These are phyloP conservation scores for Fopius arisanus DNA, from an alignment of 1,140 invertebrate species.

Conservation along the genomic window DNA sequence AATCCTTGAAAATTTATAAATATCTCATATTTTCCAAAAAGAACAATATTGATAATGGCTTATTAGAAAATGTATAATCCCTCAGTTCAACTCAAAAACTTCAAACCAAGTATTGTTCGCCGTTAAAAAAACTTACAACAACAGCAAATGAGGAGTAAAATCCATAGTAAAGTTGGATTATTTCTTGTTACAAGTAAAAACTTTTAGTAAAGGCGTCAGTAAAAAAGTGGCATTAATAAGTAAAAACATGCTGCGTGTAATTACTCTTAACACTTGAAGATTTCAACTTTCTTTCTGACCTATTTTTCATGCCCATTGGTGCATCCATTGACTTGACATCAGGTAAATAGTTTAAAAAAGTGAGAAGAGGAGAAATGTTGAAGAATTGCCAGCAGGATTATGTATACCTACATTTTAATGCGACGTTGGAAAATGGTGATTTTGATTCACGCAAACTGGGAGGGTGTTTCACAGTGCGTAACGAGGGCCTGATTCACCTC, in stretches of 20 bases:
- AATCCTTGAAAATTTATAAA: too few species aligned
- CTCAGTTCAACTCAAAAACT: too few species aligned
- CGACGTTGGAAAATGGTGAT: conserved; percentile 14
- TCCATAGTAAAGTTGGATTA: too few species aligned
- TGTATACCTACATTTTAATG: background rate
- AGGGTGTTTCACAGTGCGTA: conserved; percentile 28
- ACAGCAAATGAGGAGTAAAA: too few species aligned
- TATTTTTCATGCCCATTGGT: conserved; percentile 30
- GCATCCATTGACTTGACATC: background rate
- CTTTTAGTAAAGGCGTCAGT: too few species aligned
- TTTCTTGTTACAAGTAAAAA: too few species aligned
- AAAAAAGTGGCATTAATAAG: background rate
- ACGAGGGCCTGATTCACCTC: conserved; percentile 26
- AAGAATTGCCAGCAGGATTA: background rate
- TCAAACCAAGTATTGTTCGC: too few species aligned
- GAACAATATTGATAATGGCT: too few species aligned
- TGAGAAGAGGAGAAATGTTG: background rate
- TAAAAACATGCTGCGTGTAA: background rate
- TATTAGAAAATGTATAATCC: too few species aligned
- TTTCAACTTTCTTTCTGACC: conserved; percentile 22
- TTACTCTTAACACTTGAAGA: background rate
- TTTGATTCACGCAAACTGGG: conserved; percentile 13
- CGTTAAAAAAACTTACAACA: too few species aligned
- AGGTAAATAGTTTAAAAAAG: conserved; percentile 17
- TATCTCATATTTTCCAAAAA: too few species aligned